phyloP scores from a whole-genome alignment of 2,888 invertebrate species.

The Athetis lepigone region DNA sequence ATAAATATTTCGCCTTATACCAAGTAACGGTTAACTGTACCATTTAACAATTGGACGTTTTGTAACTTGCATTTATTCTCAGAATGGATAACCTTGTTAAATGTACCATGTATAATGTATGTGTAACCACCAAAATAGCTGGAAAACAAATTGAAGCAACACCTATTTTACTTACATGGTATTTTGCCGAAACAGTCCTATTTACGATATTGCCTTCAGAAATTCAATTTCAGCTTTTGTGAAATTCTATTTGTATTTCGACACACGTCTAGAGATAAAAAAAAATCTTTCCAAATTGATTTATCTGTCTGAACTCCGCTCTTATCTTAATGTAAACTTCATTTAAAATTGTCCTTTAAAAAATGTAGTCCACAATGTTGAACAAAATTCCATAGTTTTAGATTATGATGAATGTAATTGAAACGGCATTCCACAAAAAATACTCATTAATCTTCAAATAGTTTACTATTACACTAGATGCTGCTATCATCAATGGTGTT shows the following conservation, averaged over 20 bases:
- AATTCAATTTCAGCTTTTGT: slow-evolving; percentile 72
- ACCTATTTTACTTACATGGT: slow-evolving; percentile 61
- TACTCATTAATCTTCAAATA: slow-evolving; percentile 15
- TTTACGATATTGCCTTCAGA: slow-evolving; percentile 67
- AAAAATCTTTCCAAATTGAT: slow-evolving; percentile 68
- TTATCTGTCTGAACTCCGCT: slow-evolving; percentile 52
- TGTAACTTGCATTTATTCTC: too few species aligned
- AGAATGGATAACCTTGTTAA: slow-evolving; percentile 35
- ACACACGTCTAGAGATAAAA: slow-evolving; percentile 67
- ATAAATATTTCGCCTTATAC: neutral
- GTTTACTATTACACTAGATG: slow-evolving; percentile 38
- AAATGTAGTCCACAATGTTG: neutral
- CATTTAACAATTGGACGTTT: neutral
- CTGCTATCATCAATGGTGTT: slow-evolving; percentile 50
- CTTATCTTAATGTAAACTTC: slow-evolving; percentile 19
- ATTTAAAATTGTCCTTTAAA: slow-evolving; percentile 7
- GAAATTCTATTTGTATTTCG: slow-evolving; percentile 72
- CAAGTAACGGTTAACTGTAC: neutral
- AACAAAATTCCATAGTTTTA: neutral
- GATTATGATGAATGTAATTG: neutral
- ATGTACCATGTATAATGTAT: too few species aligned
- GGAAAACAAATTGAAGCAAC: slow-evolving; percentile 32
- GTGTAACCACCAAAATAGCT: slow-evolving; percentile 30
- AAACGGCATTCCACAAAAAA: slow-evolving; percentile 4
- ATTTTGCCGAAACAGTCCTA: slow-evolving; percentile 64